Base-by-base conservation (phyloP, 2,797 vertebrate genomes). In the Lates japonicus region DNA sequence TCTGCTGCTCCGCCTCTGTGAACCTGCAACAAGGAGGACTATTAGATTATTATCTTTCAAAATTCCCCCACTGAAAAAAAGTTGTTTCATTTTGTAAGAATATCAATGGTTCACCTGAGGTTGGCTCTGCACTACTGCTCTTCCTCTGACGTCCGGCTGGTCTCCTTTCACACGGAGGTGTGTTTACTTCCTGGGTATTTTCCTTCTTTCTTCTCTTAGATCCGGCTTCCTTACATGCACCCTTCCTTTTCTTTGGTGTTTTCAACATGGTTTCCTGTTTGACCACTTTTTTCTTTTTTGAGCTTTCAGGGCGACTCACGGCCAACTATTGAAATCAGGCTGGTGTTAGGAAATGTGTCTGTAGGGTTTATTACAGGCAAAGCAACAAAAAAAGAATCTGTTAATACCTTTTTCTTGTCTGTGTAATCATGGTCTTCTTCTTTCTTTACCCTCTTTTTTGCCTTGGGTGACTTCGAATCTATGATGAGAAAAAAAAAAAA, bases 381-480 rank as follows among this genome's bases (percentile, higher is more conserved):
- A 22, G 29, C 9, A 66, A 51, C 25, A 19, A 49, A 17, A 5
- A 39, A 42, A 7, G 3, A 5, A 5, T 59, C 2, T 11, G 4
- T 20, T 33, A 10, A 67, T 63, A 95, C 95, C 93, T 94, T 94
- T 85, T 90, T 94, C 80, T 87, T 85, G 10, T 60, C 64, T 17
- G 80, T 92, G 69, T 92, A 78, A 55, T 92, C 93, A 5, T 93
- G 88, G 33, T 91, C 84, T 2, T 86, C 79, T 12, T 82, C 85
- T 81, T 94, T 95, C 81, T 95, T 94, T 29, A 22, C 31, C 74
- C 87, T 92, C 76, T 93, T 92, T 80, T 93, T 96, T 20, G 64
- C 64, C 85, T 90, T 95, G 4, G 85, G 81, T 70, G 93, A 90
- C 75, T 95, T 96, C 59, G 80, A 85, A 65, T 60, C 94, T 96